A percentile compares a stretch with the other conserved stretches of the same genome.
phyloP scores from a whole-genome alignment of 2,888 invertebrate species.

The Aphelenchoides bicaudatus region DNA sequence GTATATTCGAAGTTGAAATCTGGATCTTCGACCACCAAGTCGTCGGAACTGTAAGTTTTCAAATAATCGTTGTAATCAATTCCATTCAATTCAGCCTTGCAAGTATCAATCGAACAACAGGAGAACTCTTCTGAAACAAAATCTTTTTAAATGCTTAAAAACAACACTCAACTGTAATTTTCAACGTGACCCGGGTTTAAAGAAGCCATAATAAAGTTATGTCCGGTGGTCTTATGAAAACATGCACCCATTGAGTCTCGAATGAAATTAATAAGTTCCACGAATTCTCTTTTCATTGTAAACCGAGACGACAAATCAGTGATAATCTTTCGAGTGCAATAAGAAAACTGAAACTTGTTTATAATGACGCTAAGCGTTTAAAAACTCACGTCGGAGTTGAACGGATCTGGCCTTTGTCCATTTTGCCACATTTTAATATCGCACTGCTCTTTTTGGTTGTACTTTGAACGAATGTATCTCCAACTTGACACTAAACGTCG shows the following conservation, averaged over 20 bases:
- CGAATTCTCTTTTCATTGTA: not conserved
- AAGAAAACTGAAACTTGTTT: constrained; percentile 5
- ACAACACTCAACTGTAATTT: no score
- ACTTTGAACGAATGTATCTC: no score
- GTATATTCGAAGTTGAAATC: not conserved
- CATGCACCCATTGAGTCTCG: not conserved
- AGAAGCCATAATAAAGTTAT: not conserved
- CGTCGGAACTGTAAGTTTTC: not conserved
- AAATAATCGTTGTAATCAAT: constrained; percentile 1
- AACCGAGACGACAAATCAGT: constrained; percentile 6
- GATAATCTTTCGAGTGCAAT: constrained; percentile 11
- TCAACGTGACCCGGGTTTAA: not conserved
- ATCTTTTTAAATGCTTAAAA: no score
- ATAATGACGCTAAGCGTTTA: no score
- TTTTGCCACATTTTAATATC: no score
- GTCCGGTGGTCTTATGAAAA: not conserved
- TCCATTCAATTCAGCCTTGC: not conserved
- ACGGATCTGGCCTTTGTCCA: no score
- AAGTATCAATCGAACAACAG: constrained; percentile 7
- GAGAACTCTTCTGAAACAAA: not conserved
- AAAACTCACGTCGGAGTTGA: no score
- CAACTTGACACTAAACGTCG: no score
- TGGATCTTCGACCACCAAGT: constrained; percentile 13
- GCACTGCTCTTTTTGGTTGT: no score
- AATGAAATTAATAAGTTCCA: not conserved